Conservation (phyloP, 2,113 vertebrate genomes). For the Falcunculus frontatus region DNA sequence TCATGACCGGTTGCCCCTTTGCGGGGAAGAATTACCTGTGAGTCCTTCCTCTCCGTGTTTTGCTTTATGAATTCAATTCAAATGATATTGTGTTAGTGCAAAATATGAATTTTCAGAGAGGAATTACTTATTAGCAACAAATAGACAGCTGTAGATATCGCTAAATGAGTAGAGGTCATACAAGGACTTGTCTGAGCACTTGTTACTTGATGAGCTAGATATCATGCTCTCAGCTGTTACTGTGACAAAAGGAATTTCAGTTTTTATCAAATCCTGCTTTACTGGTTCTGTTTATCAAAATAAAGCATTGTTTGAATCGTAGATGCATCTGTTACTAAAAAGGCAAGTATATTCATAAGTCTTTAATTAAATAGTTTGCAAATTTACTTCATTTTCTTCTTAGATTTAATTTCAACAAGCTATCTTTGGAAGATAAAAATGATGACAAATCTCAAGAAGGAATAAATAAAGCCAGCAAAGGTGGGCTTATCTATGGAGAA, state of each 20-base stretch:
- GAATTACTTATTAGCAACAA: neutral
- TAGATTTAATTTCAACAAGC: conserved; percentile 73
- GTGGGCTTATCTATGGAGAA: conserved; percentile 87
- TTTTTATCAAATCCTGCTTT: neutral
- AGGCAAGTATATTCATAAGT: neutral
- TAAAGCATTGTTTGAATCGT: neutral
- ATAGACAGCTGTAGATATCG: neutral
- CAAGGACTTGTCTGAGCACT: neutral
- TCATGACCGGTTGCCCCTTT: conserved; percentile 90
- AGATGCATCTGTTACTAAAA: neutral
- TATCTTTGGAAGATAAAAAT: conserved; percentile 68
- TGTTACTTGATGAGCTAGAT: neutral
- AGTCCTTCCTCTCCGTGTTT: conserved; percentile 48
- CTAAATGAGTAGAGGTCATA: neutral
- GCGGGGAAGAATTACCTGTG: conserved; percentile 80
- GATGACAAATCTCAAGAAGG: conserved; percentile 82
- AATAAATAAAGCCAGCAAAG: conserved; percentile 85
- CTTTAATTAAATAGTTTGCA: neutral
- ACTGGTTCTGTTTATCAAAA: neutral
- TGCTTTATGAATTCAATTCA: neutral
- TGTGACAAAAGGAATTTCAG: neutral
- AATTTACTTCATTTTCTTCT: conserved; percentile 2
- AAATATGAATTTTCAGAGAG: neutral
- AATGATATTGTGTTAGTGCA: neutral
- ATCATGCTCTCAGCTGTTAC: neutral